These are phyloP conservation scores for Cerastis leucographa DNA, from an alignment of 2,888 invertebrate genomes.

Conservation along the genomic window DNA sequence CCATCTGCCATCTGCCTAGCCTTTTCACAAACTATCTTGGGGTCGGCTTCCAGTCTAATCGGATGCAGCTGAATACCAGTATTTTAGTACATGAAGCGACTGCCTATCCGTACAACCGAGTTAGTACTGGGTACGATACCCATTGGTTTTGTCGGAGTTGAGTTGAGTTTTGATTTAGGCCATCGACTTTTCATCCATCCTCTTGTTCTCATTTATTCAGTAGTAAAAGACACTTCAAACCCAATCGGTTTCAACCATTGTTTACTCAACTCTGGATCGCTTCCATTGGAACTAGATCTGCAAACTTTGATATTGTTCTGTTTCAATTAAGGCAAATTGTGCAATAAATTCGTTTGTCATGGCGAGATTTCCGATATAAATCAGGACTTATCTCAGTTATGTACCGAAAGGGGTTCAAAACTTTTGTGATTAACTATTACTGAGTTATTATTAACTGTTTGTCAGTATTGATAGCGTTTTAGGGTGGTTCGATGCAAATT, in stretches of 20 bases:
- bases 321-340: constrained; percentile 70
- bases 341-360: constrained; percentile 72
- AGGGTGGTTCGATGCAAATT: constrained; percentile 25
- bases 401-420: constrained; percentile 32
- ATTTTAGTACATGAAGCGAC: too few species aligned
- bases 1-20: too few species aligned
- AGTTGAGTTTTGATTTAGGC: too few species aligned
- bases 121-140: too few species aligned
- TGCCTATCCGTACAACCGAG: too few species aligned
- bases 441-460: constrained; percentile 46
- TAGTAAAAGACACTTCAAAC: background rate
- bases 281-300: constrained; percentile 37
- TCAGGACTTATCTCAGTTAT: constrained; percentile 68
- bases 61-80: background rate
- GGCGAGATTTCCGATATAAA: constrained; percentile 67
- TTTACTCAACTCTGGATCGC: constrained; percentile 17
- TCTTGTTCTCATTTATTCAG: background rate
- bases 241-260: background rate
- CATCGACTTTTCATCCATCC: too few species aligned
- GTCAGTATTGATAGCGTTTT: constrained; percentile 33
- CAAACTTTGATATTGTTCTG: constrained; percentile 62
- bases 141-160: too few species aligned
- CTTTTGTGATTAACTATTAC: constrained; percentile 52
- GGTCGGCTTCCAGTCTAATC: background rate
- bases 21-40: background rate